Evolutionary conservation across 2,113 vertebrate species (phyloP).

Genomic region (Ginglymostoma cirratum): DNA sequence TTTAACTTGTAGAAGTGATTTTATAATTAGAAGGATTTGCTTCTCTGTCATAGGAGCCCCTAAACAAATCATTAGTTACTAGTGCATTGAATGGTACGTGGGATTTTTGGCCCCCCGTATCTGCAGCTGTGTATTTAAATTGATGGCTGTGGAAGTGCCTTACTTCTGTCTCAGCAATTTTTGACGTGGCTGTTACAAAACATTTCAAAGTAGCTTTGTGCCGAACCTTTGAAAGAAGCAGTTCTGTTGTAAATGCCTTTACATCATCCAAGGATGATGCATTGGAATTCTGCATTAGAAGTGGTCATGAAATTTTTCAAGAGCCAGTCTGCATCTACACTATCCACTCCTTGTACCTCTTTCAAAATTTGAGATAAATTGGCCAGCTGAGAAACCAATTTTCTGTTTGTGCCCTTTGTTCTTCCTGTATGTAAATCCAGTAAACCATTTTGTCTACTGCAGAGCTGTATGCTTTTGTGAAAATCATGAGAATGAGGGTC

Average conservation of each 20-base stretch:
- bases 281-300: not conserved
- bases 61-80: not conserved
- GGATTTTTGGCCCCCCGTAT: not conserved
- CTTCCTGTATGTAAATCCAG: not conserved
- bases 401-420: not conserved
- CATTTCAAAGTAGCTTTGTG: not conserved
- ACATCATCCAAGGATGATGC: not conserved
- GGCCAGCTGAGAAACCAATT: not conserved
- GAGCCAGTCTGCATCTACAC: not conserved
- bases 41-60: not conserved
- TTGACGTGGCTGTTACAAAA: not conserved
- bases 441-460: not conserved
- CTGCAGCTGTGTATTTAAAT: not conserved
- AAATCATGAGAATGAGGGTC: conserved; percentile 16
- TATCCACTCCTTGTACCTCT: not conserved
- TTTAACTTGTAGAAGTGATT: not conserved
- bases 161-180: not conserved
- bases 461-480: not conserved
- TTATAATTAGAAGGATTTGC: not conserved
- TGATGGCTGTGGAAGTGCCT: not conserved
- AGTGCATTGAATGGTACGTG: not conserved
- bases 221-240: not conserved
- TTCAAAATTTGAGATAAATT: not conserved
- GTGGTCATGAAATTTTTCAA: not conserved
- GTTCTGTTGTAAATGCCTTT: not conserved